Evolutionary conservation across 2,797 vertebrate genomes (phyloP).

Genomic region (Forpus xanthops): DNA sequence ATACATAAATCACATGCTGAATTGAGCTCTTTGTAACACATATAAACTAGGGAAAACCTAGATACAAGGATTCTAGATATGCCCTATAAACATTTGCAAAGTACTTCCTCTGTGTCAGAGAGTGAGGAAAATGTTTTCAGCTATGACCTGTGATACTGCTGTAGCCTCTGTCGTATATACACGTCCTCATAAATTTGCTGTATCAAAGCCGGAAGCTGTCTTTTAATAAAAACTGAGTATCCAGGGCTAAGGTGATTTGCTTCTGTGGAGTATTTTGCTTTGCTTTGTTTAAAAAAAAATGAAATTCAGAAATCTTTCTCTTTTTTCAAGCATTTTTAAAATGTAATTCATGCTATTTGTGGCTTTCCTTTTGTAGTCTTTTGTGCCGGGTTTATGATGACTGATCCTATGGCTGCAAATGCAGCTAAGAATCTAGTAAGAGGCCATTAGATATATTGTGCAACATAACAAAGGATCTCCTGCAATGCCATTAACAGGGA

Average conservation of each 20-base stretch:
- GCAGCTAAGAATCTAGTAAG: not conserved
- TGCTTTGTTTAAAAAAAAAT: not conserved
- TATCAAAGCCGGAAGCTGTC: not conserved
- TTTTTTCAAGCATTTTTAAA: not conserved
- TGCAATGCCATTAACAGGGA: not conserved
- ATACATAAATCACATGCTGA: not conserved
- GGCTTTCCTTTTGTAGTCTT: not conserved
- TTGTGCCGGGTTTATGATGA: not conserved
- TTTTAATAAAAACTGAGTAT: not conserved
- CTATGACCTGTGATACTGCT: not conserved
- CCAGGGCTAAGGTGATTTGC: constrained; percentile 24
- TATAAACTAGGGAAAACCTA: not conserved
- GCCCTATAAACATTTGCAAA: not conserved
- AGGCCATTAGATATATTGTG: not conserved
- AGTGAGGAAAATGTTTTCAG: not conserved
- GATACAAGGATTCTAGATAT: not conserved
- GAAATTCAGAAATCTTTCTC: not conserved
- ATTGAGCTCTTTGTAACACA: not conserved
- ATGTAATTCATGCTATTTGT: not conserved
- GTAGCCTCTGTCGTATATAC: not conserved
- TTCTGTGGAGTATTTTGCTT: not conserved
- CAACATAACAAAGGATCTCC: not conserved
- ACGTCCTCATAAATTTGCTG: not conserved
- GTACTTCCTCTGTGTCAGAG: not conserved
- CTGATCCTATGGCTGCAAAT: not conserved